Evolutionary conservation across 1,140 invertebrate genomes (phyloP).

Genomic region (Drosophila littoralis): DNA sequence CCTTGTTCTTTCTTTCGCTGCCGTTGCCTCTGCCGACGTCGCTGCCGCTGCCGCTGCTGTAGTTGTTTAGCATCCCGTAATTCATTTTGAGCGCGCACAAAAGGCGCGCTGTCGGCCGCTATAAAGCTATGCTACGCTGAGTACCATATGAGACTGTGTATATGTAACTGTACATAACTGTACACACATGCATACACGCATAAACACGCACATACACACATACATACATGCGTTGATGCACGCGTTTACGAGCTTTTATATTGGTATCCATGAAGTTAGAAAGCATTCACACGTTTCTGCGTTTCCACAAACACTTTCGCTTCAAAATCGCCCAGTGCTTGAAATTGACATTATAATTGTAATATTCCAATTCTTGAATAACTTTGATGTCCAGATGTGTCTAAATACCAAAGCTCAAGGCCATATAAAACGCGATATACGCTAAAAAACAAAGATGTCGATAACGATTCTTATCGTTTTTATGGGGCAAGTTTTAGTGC

Average conservation of each 20-base stretch:
- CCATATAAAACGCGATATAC: too few species aligned
- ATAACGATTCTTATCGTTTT: too few species aligned
- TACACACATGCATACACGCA: background rate
- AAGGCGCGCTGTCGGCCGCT: background rate
- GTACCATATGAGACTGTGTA: background rate
- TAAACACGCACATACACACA: too few species aligned
- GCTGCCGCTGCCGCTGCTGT: background rate
- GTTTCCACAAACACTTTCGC: slow-evolving; percentile 1
- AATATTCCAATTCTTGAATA: too few species aligned
- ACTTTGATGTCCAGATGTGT: too few species aligned
- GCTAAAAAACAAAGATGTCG: too few species aligned
- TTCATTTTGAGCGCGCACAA: slow-evolving; percentile 32
- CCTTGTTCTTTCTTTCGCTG: background rate
- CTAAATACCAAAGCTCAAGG: too few species aligned
- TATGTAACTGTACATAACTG: background rate
- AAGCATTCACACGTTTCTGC: background rate
- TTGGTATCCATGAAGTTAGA: background rate
- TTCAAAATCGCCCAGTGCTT: background rate
- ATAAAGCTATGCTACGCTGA: background rate
- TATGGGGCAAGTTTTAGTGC: too few species aligned
- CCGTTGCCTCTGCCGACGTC: background rate
- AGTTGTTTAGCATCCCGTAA: slow-evolving; percentile 34
- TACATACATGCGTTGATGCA: background rate
- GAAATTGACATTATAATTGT: too few species aligned
- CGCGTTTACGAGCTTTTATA: background rate